A percentile compares a stretch with the other conserved stretches of the same genome.
These are phyloP conservation scores for Caenorhabditis panamensis DNA, from an alignment of 2,888 invertebrate genomes.

Conservation along the genomic window DNA sequence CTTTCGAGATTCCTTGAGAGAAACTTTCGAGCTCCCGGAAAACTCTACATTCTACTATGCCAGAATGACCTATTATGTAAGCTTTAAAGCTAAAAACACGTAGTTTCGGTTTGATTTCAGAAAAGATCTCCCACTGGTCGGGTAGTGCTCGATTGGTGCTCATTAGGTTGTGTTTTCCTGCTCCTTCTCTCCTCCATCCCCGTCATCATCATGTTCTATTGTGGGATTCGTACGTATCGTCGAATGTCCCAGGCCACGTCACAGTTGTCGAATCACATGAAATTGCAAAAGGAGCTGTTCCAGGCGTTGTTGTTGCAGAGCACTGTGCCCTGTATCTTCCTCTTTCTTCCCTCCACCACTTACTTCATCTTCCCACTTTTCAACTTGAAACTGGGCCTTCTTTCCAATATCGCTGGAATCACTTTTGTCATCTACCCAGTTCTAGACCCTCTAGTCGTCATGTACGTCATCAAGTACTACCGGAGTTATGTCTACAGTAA, in stretches of 20 bases:
- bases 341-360: slow-evolving; percentile 25
- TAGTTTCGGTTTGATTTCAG: background rate
- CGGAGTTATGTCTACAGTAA: slow-evolving; percentile 26
- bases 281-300: slow-evolving; percentile 28
- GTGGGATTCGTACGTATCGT: slow-evolving; percentile 27
- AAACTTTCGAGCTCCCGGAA: slow-evolving; percentile 10
- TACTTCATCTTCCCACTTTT: slow-evolving; percentile 30
- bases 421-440: slow-evolving; percentile 42
- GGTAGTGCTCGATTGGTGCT: slow-evolving; percentile 22
- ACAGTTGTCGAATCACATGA: slow-evolving; percentile 40
- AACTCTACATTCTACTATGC: slow-evolving; percentile 27
- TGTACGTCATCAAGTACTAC: slow-evolving; percentile 41
- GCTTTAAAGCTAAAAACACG: background rate
- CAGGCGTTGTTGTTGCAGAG: slow-evolving; percentile 31
- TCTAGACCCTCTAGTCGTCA: slow-evolving; percentile 23
- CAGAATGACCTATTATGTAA: slow-evolving; percentile 31
- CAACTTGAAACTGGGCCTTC: slow-evolving; percentile 24
- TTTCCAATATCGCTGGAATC: slow-evolving; percentile 33
- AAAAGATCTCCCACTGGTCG: no score
- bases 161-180: slow-evolving; percentile 23
- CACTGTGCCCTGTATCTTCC: slow-evolving; percentile 23
- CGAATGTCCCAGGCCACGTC: slow-evolving; percentile 17
- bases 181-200: slow-evolving; percentile 11
- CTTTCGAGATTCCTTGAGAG: no score
- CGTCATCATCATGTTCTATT: slow-evolving; percentile 30